Evolutionary conservation across 2,888 invertebrate genomes (phyloP).

Genomic region (Chloroclysta siterata): DNA sequence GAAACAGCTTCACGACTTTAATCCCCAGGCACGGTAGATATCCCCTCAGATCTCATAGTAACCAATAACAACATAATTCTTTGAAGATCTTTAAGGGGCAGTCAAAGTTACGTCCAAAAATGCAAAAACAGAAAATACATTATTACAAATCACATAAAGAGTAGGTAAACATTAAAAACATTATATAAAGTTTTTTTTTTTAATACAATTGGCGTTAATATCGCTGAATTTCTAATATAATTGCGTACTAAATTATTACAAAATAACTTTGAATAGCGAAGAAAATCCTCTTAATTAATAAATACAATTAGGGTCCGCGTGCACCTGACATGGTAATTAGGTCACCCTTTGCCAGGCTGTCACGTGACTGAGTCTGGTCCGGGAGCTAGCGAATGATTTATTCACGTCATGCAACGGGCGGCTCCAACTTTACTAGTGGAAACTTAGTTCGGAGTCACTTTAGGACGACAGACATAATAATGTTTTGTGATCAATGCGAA

Average conservation of each 20-base stretch:
- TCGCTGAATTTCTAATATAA: neutral
- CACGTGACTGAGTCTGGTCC: slow-evolving; percentile 23
- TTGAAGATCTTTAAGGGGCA: too few relatives aligned
- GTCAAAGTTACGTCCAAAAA: too few relatives aligned
- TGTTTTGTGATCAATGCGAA: too few relatives aligned
- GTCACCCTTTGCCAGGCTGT: slow-evolving; percentile 30
- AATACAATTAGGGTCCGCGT: slow-evolving; percentile 20
- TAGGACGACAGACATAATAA: neutral
- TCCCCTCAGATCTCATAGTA: too few relatives aligned
- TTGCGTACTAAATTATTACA: neutral
- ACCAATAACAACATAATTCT: too few relatives aligned
- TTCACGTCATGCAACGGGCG: slow-evolving; percentile 7
- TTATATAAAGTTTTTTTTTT: too few relatives aligned
- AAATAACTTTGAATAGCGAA: neutral
- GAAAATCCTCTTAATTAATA: slow-evolving; percentile 8
- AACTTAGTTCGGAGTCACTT: neutral
- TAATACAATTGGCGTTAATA: too few relatives aligned
- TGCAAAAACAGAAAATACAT: too few relatives aligned
- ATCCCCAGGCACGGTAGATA: too few relatives aligned
- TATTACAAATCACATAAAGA: too few relatives aligned
- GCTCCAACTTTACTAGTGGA: neutral
- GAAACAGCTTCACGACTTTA: too few relatives aligned
- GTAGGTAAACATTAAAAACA: too few relatives aligned
- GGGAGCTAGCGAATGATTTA: slow-evolving; percentile 2
- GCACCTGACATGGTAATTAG: slow-evolving; percentile 41